Evolutionary conservation across 2,888 invertebrate species (phyloP), one percentile per base, ranked within the genome.

Genomic region (Drosophila subquinaria): DNA sequence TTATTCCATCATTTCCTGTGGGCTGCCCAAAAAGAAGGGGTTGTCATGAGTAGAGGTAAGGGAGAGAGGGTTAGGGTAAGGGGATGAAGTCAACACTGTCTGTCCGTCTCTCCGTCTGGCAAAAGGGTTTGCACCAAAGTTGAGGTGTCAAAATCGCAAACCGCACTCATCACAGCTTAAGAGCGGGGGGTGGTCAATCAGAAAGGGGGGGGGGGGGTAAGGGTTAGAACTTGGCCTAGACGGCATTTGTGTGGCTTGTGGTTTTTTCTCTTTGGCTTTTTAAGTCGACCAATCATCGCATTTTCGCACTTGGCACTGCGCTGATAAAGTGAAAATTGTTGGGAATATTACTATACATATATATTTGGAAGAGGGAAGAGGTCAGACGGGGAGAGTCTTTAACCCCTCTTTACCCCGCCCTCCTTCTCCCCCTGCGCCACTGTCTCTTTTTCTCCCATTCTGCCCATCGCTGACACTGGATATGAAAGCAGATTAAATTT

Each of bases 401-500:
- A 23, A 11, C 5, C 10, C 36, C 3, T 10, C 53, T 15, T 5
- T 1, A 23, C 8, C 5, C 10, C 36, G 2, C 4, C 20, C 1
- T n/a, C 35, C n/a, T 1, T 10, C 4, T 9, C 33, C 1, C 33
- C 9, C 13, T 5, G 20, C 6, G n/a, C n/a, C 13, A 33, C 42
- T 45, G 11, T 23, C n/a, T 38, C 40, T 5, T 27, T 5, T 27
- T 4, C 23, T 2, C n/a, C 8, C 6, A 27, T 23, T 30, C 40
- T 43, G 0, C 10, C 9, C 30, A 30, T 6, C 40, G 53, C 69
- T 69, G 65, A 66, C 71, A 66, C 69, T 77, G 84, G 74, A 76
- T 80, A 77, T 78, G 72, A 76, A 73, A 79, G 73, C 55, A 86
- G 90, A 87, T 89, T 89, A 89, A 74, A 90, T 88, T 90, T 89